Base-by-base conservation (phyloP, 2,797 vertebrate species). In the Pygocentrus nattereri region DNA sequence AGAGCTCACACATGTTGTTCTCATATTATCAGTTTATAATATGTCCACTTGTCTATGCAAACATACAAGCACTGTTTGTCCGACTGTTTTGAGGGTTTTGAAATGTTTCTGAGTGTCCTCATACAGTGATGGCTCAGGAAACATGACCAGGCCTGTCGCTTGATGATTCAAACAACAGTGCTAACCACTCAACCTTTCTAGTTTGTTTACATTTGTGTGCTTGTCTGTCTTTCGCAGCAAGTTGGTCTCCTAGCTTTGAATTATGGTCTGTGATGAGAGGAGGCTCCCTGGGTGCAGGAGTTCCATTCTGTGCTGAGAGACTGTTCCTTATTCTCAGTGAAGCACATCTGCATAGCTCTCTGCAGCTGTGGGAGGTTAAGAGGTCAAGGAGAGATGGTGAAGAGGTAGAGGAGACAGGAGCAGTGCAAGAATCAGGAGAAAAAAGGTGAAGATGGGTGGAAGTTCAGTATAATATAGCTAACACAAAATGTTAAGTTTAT, bases 241-340 rank as follows among this genome's bases (percentile, higher is more conserved):
- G 25, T 21, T 31, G 38, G 71, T 19, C 54, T 38, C 47, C 2
- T 19, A 27, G n/a, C 76, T 78, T 73, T 82, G 76, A 69, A 80
- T 84, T 85, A 82, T 85, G 85, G 76, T 81, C 82, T 84, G 80
- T 82, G 80, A 86, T 85, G 84, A 83, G 67, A 73, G 59, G 13
- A 13, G 67, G 16, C 67, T 21, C 3, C 41, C 16, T 67, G 38
- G 21, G 5, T 18, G 4, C 21, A 44, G 65, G 31, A 23, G n/a
- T 10, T 25, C 23, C 41, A 6, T 23, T 8, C 41, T 23, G 19
- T 47, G 67, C 23, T 69, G 67, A 69, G n/a, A 23, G 31, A 41
- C 38, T 12, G 18, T 44, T 41, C 21, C 38, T 11, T 18, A 23
- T 44, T 68, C 65, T 5, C 38, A 69, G 41, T 27, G 12, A 25